Percentiles rank a stretch among this genome's conserved stretches.
Evolutionary conservation across 2,888 invertebrate species (phyloP).

Genomic region (Cybosia mesomella): DNA sequence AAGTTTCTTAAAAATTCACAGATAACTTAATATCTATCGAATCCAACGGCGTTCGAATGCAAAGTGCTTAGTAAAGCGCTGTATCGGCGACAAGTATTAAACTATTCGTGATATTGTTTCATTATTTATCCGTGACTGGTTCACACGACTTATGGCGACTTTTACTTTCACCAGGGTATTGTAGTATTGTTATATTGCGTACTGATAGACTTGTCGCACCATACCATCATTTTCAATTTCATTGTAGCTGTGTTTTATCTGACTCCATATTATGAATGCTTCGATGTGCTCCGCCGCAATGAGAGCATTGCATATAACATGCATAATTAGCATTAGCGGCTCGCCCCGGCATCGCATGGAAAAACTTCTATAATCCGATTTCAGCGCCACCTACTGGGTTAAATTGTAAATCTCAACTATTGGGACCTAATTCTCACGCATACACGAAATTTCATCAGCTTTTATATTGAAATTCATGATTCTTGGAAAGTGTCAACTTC

Average conservation of each 20-base stretch:
- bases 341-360: no score
- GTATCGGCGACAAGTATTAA: constrained; percentile 28
- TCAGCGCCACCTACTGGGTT: no score
- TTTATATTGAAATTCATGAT: no score
- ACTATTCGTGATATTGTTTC: constrained; percentile 45
- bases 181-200: constrained; percentile 19
- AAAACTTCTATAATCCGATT: no score
- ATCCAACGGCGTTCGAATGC: neutral
- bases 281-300: neutral
- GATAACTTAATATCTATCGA: neutral
- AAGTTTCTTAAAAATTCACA: neutral
- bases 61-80: neutral
- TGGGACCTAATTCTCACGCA: no score
- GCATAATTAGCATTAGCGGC: neutral
- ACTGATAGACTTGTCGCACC: constrained; percentile 4
- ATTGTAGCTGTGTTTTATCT: neutral
- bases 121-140: constrained; percentile 54
- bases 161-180: constrained; percentile 56
- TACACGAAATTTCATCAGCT: no score
- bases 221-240: constrained; percentile 11
- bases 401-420: no score
- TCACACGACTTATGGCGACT: constrained; percentile 56
- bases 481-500: no score
- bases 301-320: no score
- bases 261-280: neutral